These are phyloP conservation scores for Frankliniella fusca DNA, from an alignment of 2,888 invertebrate species.

Conservation along the genomic window DNA sequence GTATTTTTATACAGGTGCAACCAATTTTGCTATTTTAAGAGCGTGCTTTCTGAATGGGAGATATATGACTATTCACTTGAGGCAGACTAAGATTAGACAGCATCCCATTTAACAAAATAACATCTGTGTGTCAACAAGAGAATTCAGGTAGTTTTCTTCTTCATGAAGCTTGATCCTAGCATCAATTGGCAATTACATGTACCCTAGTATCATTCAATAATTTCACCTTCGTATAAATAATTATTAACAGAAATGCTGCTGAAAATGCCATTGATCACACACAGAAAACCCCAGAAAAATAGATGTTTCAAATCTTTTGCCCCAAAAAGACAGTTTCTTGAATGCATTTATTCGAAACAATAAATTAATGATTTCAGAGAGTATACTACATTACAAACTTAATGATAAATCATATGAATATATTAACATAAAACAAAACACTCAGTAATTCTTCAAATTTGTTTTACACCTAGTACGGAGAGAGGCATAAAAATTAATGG, in stretches of 20 bases:
- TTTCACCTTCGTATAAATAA: not conserved
- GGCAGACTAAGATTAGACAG: not conserved
- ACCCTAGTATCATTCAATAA: not conserved
- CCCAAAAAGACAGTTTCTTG: not conserved
- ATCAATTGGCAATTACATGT: not conserved
- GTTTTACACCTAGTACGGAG: not conserved
- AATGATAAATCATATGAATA: slow-evolving; percentile 3
- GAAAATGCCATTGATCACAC: not conserved
- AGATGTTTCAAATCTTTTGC: not conserved
- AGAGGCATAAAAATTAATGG: slow-evolving; percentile 2
- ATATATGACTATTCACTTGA: not conserved
- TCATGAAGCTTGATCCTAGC: not conserved
- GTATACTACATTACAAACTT: slow-evolving; percentile 19
- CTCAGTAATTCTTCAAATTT: not conserved
- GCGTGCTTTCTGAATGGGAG: not conserved
- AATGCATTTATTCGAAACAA: not conserved
- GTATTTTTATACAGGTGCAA: not conserved
- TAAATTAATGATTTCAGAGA: not conserved
- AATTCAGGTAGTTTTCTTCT: no score
- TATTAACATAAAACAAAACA: slow-evolving; percentile 20
- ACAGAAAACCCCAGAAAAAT: not conserved
- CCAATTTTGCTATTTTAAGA: not conserved
- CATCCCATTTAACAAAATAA: not conserved
- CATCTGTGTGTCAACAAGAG: not conserved
- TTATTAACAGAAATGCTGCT: not conserved